phyloP scores from a whole-genome alignment of 2,888 invertebrate species.

The Sesamia inferens region DNA sequence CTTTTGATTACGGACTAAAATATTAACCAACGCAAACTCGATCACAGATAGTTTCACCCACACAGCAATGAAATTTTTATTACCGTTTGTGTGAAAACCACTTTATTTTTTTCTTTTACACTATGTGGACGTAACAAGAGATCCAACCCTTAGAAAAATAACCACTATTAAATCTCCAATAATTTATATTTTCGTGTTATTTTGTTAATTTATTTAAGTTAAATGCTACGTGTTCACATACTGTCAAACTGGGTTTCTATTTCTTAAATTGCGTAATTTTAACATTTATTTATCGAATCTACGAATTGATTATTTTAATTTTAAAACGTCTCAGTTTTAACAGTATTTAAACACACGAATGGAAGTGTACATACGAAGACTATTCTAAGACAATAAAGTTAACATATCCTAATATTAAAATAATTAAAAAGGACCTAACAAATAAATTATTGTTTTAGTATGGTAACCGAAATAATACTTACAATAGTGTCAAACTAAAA shows the following conservation, averaged over 20 bases:
- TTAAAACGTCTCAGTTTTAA: constrained; percentile 7
- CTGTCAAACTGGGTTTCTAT: constrained; percentile 23
- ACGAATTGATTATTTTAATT: neutral
- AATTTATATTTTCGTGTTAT: constrained; percentile 47
- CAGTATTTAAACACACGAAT: constrained; percentile 45
- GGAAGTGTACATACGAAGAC: constrained; percentile 28
- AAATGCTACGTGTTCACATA: constrained; percentile 35
- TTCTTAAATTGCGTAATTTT: neutral
- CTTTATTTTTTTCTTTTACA: constrained; percentile 34
- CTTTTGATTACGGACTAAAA: constrained; percentile 11
- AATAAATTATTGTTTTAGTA: constrained; percentile 26
- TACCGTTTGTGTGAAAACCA: constrained; percentile 26
- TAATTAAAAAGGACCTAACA: constrained; percentile 11
- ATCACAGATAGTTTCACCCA: constrained; percentile 28
- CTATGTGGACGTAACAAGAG: constrained; percentile 75
- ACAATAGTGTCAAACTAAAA: constrained; percentile 24
- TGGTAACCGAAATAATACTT: constrained; percentile 61
- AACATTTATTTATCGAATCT: constrained; percentile 5
- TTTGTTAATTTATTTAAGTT: constrained; percentile 30
- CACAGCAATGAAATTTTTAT: constrained; percentile 1
- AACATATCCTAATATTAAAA: constrained; percentile 17
- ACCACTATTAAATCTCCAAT: constrained; percentile 51
- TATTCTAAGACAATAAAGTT: constrained; percentile 33
- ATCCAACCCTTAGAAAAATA: constrained; percentile 75
- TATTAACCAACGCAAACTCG: constrained; percentile 56